Evolutionary conservation across 2,113 vertebrate species (phyloP).

Genomic region (Pterocles gutturalis): DNA sequence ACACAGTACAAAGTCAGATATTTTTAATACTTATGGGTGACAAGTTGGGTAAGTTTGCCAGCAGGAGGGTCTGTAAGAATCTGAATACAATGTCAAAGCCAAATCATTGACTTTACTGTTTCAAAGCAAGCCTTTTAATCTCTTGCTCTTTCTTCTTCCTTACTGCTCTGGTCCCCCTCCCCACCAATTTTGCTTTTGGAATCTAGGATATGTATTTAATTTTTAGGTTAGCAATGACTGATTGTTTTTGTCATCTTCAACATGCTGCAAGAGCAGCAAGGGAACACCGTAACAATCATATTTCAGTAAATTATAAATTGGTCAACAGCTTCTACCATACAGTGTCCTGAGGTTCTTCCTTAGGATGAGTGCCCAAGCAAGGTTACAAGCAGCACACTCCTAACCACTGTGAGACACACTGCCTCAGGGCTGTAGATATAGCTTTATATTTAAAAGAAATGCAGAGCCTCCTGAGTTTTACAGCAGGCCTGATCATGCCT

Average conservation of each 20-base stretch:
- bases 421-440: not conserved
- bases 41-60: not conserved
- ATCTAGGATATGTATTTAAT: not conserved
- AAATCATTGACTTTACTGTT: not conserved
- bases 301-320: not conserved
- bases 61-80: not conserved
- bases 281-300: not conserved
- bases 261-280: not conserved
- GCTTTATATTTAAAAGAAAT: not conserved
- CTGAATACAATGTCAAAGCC: not conserved
- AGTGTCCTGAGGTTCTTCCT: not conserved
- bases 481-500: not conserved
- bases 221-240: not conserved
- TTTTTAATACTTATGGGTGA: not conserved
- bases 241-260: not conserved
- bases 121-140: not conserved
- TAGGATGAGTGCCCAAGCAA: not conserved
- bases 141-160: not conserved
- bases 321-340: not conserved
- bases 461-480: not conserved
- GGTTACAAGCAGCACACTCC: not conserved
- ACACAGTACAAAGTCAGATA: not conserved
- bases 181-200: not conserved
- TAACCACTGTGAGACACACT: not conserved
- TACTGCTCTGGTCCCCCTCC: accelerated